Evolutionary conservation across 1,140 invertebrate genomes (phyloP).

Genomic region (Amyelois transitella): DNA sequence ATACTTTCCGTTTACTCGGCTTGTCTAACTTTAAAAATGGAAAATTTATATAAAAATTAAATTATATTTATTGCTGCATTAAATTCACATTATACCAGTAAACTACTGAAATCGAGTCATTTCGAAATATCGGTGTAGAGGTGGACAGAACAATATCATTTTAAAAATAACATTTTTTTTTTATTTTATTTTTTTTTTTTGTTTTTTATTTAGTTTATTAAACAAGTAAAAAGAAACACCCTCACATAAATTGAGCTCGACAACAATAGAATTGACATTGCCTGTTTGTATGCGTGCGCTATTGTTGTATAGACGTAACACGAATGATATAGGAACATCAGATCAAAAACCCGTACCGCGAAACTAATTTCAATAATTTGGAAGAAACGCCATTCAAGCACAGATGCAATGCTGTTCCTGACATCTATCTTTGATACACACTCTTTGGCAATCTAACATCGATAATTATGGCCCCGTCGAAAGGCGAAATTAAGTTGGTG

Average conservation of each 20-base stretch:
- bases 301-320: conserved; percentile 54
- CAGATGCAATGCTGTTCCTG: conserved; percentile 54
- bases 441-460: conserved; percentile 70
- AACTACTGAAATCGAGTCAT: conserved; percentile 44
- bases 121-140: conserved; percentile 37
- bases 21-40: conserved; percentile 59
- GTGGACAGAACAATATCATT: conserved; percentile 55
- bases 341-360: conserved; percentile 69
- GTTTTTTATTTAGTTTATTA: conserved; percentile 40
- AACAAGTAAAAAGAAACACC: conserved; percentile 49
- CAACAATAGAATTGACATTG: conserved; percentile 67
- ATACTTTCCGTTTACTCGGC: conserved; percentile 57
- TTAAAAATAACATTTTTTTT: conserved; percentile 43
- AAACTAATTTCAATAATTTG: conserved; percentile 65
- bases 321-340: conserved; percentile 69
- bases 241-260: conserved; percentile 65
- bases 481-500: conserved; percentile 28
- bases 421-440: conserved; percentile 67
- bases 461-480: conserved; percentile 35
- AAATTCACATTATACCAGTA: conserved; percentile 62
- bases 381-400: conserved; percentile 56
- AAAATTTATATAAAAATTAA: conserved; percentile 68
- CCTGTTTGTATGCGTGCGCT: conserved; percentile 32
- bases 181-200: conserved; percentile 38
- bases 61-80: conserved; percentile 62